Base-by-base conservation (phyloP, 2,888 invertebrate species). In the Brenthis daphne region DNA sequence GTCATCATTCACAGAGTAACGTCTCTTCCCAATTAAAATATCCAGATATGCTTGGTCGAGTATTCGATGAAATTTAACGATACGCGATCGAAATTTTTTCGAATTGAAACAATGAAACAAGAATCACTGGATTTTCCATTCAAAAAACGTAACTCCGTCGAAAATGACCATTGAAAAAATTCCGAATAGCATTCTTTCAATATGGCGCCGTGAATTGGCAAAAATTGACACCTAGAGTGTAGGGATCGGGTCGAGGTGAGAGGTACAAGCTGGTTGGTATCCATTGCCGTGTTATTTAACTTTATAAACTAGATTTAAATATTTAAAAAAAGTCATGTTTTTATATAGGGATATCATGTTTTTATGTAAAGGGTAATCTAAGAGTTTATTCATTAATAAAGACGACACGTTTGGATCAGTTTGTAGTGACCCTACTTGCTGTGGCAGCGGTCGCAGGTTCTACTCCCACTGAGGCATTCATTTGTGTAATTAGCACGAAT, bases 151-250 rank as follows among this genome's bases (percentile, higher is more conserved):
- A 72, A 60, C 64, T 53, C 54, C 56, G 56, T 60, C 65, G 65
- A 69, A 72, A 68, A 69, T 55, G 69, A 64, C 69, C 65, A 57
- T 72, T 72, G 69, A 65, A 72, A 72, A 68, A 67, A 69, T 72
- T 67, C 64, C 58, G 71, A 73, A 73, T 70, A 60, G 72, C 74
- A 71, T 75, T 73, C 77, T 73, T 78, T 76, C 80, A 79, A 80
- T 81, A 82, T 75, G 77, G 78, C 73, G 72, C 71, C 73, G 74
- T 74, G 79, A 76, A 81, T 80, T 79, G 79, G 80, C 75, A 77
- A 76, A 77, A 82, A 84, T 82, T 83, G 82, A 81, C 80, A 80
- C 79, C 75, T 73, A 53, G 48, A 54, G 63, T 63, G 60, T 20
- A 33, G 56, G 51, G 57, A 24, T 24, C 29, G 20, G 20, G 57